These are phyloP conservation scores for Drosophila rhopaloa DNA, from an alignment of 1,140 invertebrate species.

Conservation along the genomic window DNA sequence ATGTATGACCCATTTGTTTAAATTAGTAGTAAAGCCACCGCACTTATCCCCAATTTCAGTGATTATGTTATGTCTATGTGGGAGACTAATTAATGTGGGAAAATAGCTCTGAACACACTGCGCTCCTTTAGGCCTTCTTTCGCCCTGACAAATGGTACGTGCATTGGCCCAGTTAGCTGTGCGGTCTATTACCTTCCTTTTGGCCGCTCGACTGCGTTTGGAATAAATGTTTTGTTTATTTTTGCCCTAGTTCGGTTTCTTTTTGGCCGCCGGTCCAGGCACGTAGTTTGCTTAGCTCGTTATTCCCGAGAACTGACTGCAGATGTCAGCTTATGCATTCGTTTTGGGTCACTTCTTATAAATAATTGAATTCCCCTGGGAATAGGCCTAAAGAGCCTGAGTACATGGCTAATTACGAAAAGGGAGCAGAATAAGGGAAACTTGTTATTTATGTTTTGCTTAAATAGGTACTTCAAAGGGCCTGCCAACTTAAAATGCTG, in stretches of 20 bases:
- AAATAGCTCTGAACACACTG: background rate
- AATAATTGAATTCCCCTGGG: conserved; percentile 42
- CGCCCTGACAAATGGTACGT: conserved; percentile 30
- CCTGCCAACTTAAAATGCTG: conserved; percentile 8
- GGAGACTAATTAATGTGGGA: conserved; percentile 25
- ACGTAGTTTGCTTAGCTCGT: conserved; percentile 25
- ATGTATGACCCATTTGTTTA: too few species aligned
- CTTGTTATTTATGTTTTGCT: conserved; percentile 28
- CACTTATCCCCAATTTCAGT: background rate
- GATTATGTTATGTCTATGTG: conserved; percentile 8
- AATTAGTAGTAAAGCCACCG: background rate
- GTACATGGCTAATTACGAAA: conserved; percentile 37
- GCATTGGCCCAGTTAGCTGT: conserved; percentile 25
- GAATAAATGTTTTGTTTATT: conserved; percentile 41
- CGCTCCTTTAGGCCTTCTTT: conserved; percentile 18
- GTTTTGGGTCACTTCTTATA: conserved; percentile 43
- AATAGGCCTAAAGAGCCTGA: conserved; percentile 24
- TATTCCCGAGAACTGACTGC: conserved; percentile 27
- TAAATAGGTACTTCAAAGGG: conserved; percentile 29
- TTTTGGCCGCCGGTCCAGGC: background rate
- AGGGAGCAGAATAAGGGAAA: background rate
- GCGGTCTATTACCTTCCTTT: conserved; percentile 12
- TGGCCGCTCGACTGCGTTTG: conserved; percentile 7
- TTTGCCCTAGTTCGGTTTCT: conserved; percentile 6
- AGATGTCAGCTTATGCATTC: conserved; percentile 48